Evolutionary conservation across 2,113 vertebrate genomes (phyloP).

Genomic region (Ranitomeya imitator): DNA sequence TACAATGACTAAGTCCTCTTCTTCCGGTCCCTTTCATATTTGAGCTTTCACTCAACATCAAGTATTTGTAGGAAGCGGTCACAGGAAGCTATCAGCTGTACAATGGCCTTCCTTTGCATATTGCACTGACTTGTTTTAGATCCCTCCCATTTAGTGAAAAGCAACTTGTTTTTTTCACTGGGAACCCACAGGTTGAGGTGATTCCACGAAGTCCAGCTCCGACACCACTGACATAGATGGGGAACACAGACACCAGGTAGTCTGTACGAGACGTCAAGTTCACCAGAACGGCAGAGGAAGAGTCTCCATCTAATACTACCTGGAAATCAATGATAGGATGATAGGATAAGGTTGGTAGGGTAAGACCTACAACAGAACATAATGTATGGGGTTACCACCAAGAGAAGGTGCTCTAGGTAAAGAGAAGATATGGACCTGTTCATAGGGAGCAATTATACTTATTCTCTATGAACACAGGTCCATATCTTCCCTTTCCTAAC

Average conservation of each 20-base stretch:
- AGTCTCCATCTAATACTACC: constrained; percentile 78
- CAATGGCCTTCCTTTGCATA: not conserved
- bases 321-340: constrained; percentile 61
- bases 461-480: not conserved
- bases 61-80: not conserved
- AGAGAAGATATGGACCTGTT: not conserved
- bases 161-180: not conserved
- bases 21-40: too few relatives aligned
- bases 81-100: not conserved
- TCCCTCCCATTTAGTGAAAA: too few relatives aligned
- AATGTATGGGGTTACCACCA: not conserved
- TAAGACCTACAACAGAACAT: not conserved
- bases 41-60: not conserved
- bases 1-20: too few relatives aligned
- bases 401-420: not conserved
- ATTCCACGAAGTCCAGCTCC: constrained; percentile 81
- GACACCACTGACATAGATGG: constrained; percentile 71
- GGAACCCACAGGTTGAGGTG: constrained; percentile 81
- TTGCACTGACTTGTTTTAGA: not conserved
- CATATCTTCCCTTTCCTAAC: too few relatives aligned
- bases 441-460: not conserved
- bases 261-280: constrained; percentile 82
- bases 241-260: constrained; percentile 84
- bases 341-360: not conserved
- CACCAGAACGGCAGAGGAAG: constrained; percentile 71